Base-by-base conservation (phyloP, 2,113 vertebrate genomes). In the Acanthisitta chloris region DNA sequence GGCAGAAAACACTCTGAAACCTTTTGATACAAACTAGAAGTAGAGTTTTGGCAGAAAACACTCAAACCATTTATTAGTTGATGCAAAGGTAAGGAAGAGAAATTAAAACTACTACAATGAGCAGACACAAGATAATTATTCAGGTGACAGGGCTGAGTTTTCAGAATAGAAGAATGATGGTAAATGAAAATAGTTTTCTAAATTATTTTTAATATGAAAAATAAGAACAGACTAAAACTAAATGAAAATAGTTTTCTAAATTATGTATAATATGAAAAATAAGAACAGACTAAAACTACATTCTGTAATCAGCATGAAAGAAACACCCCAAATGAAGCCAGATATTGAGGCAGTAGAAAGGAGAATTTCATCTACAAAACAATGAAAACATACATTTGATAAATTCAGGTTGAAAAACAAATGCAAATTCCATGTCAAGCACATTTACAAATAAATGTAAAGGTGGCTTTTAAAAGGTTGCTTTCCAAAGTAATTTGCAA, bases 401-500 rank as follows among this genome's bases (percentile, higher is more conserved):
- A 92, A 81, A 49, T 14, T 2, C 5, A 49, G 0, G 14, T 36
- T 61, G 34, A 49, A 69, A 85, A 81, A 62, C 23, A 85, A 78
- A 83, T 70, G 12, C 4, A 81, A 69, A 49, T 71, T 81, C 13
- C 18, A 80, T 34, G 5, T 23, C n/a, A 65, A 69, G 11, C 4
- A 65, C 6, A 45, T 45, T 77, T 40, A 28, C 3, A 54, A 66
- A 65, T 55, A 86, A 91, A 59, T 42, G 2, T 73, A 90, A 46
- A 67, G 2, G 4, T 46, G 17, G 2, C 5, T 67, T 66, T 87
- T n/a, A n/a, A n/a, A n/a, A 2, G 0, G 40, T 70, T 23, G 52
- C 5, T 58, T 70, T 92, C 66, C 52, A 55, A 71, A 84, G 8
- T 2, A 69, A 72, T 77, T 76, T 71, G 46, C 1, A 54, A 54